Percentiles rank a stretch among this genome's conserved stretches.
These are phyloP conservation scores for Lumbricus terrestris DNA, from an alignment of 2,888 invertebrate species.

Conservation along the genomic window DNA sequence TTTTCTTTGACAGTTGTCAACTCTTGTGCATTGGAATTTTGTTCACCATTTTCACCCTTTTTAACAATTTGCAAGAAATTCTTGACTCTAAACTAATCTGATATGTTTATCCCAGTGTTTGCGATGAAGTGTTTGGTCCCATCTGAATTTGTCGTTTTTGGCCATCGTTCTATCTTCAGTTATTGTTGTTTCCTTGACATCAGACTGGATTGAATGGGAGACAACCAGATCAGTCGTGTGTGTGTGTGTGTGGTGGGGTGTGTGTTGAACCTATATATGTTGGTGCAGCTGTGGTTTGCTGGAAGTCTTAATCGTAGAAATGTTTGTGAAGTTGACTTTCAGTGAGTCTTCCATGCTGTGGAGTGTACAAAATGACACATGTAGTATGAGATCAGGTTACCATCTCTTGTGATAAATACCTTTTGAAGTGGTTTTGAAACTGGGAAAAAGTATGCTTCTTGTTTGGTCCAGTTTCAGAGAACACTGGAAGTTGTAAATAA, in stretches of 20 bases:
- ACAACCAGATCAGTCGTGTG: not conserved
- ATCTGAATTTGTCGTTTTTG: not conserved
- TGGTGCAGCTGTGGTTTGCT: not conserved
- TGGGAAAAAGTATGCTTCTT: not conserved
- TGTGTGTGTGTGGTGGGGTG: not conserved
- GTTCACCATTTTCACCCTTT: not conserved
- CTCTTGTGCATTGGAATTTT: not conserved
- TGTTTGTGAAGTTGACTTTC: not conserved
- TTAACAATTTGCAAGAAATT: not conserved
- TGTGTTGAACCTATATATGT: not conserved
- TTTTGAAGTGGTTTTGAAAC: not conserved
- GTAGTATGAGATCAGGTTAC: not conserved
- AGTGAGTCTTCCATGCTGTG: not conserved
- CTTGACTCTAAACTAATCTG: not conserved
- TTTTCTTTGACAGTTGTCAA: slow-evolving; percentile 3
- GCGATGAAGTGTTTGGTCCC: not conserved
- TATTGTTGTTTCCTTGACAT: not conserved
- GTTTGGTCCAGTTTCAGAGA: not conserved
- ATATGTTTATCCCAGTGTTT: not conserved
- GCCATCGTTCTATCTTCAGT: not conserved
- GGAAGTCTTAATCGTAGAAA: not conserved
- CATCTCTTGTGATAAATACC: not conserved
- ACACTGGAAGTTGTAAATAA: not conserved
- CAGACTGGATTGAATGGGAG: not conserved
- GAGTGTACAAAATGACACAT: not conserved